Conservation (phyloP, 2,797 vertebrate genomes). For the Pipistrellus pipistrellus region DNA sequence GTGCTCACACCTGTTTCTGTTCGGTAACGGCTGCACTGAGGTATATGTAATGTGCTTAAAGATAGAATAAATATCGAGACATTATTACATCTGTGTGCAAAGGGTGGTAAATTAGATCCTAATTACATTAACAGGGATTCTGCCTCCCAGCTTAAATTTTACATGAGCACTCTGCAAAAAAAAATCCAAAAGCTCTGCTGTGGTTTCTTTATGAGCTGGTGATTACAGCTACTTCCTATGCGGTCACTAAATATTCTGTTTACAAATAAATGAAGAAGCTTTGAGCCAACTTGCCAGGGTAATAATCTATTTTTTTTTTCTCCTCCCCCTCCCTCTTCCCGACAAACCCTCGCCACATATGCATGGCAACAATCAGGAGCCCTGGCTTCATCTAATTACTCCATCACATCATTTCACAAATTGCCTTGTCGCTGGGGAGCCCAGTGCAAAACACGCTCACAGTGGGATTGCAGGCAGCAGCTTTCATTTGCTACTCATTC, state of each 20-base stretch:
- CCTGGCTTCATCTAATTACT: slow-evolving; percentile 99
- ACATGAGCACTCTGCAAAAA: slow-evolving; percentile 93
- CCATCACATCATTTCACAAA: slow-evolving; percentile 99
- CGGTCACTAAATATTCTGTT: slow-evolving; percentile 94
- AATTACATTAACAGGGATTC: slow-evolving; percentile 98
- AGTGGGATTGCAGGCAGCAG: slow-evolving; percentile 95
- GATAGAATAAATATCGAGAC: slow-evolving; percentile 92
- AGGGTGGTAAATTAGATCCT: slow-evolving; percentile 97
- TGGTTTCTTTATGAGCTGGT: slow-evolving; percentile 97
- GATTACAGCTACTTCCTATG: slow-evolving; percentile 96
- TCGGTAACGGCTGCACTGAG: slow-evolving; percentile 92
- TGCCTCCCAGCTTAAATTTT: slow-evolving; percentile 96
- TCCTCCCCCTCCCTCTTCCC: slow-evolving; percentile 68
- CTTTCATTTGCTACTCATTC: slow-evolving; percentile 98
- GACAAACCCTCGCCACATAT: slow-evolving; percentile 89
- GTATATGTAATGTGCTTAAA: slow-evolving; percentile 91
- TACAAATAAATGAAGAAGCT: slow-evolving; percentile 97
- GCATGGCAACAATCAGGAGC: slow-evolving; percentile 95
- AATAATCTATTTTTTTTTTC: slow-evolving; percentile 89
- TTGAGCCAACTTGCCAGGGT: slow-evolving; percentile 93
- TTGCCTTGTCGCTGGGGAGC: slow-evolving; percentile 98
- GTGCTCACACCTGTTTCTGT: slow-evolving; percentile 98
- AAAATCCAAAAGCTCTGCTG: slow-evolving; percentile 93
- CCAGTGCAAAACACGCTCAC: slow-evolving; percentile 95
- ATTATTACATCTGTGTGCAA: slow-evolving; percentile 95